A percentile compares a stretch with the other conserved stretches of the same genome.
Conservation (phyloP, 2,888 invertebrate species). For the Artemia sinica region DNA sequence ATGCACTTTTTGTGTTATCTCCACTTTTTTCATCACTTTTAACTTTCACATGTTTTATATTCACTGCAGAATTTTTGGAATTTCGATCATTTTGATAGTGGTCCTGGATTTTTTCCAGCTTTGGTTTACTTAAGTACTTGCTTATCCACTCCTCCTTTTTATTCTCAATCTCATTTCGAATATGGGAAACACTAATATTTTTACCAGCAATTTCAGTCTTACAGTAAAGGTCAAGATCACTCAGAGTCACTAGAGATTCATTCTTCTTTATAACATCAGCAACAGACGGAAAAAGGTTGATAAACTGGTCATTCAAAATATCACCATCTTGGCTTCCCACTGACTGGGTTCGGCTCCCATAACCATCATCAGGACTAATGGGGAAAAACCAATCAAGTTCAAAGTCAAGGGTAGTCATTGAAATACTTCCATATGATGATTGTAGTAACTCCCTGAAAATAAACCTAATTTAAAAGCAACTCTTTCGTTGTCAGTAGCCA, state of each 20-base stretch:
- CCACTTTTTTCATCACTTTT: neutral
- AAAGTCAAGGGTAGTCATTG: neutral
- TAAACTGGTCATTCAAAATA: constrained; percentile 6
- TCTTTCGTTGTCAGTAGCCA: too few relatives aligned
- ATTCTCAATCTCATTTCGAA: too few relatives aligned
- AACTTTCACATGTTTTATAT: too few relatives aligned
- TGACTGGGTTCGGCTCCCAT: constrained; percentile 7
- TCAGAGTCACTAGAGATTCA: neutral
- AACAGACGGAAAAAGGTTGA: constrained; percentile 8
- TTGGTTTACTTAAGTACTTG: neutral
- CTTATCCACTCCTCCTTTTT: neutral
- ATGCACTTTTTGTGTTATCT: neutral
- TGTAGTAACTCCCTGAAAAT: too few relatives aligned
- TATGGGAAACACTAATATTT: neutral
- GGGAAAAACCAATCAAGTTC: constrained; percentile 3
- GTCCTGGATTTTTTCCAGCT: neutral
- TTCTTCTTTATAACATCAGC: neutral
- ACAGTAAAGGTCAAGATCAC: neutral
- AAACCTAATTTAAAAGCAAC: too few relatives aligned
- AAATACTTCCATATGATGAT: neutral
- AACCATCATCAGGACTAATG: neutral
- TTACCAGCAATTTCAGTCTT: neutral
- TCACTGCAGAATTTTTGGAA: too few relatives aligned
- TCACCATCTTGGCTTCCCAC: constrained; percentile 14
- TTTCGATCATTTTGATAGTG: too few relatives aligned